Evolutionary conservation across 2,797 vertebrate genomes (phyloP), one percentile per base, ranked within the genome.

Genomic region (Argentina silus): DNA sequence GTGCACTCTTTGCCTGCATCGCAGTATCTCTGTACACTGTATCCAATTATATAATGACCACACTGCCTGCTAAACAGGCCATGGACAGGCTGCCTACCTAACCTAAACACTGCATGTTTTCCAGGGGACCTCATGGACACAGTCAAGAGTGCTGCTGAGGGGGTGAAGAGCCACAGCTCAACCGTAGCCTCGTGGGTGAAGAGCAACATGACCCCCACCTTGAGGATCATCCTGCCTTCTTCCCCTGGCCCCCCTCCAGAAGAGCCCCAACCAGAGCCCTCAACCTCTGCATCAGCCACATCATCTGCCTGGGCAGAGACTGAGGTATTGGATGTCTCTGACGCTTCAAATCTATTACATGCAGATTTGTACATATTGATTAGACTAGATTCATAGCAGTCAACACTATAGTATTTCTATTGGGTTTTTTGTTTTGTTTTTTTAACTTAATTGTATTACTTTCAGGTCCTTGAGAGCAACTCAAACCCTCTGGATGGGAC

Each of bases 161-260:
- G 93, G 11, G 85, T 95, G 7, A 94, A 90, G 80, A 93, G 47
- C 76, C 93, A 93, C 15, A 91, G 94, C 71, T 89, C 90, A 7
- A 91, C n/a, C 75, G 84, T 93, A 67, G 91, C 91, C 0, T 84
- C 87, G 9, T 95, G 93, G 94, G 89, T 95, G 85, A 88, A 77
- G 66, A 92, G 83, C 76, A 94, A 73, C 27, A 86, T 94, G 43
- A 92, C 82, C 53, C 92, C 93, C 3, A 82, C 90, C 1, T 74
- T 91, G 57, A 89, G 76, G 68, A 92, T 89, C 79, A 86, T 92
- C 42, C 74, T 91, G 19, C 88, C 92, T 10, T 72, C 91, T 66
- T 85, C 90, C 11, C 82, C 90, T 17, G 83, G 78, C 53, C 85
- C 88, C 53, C 75, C 80, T 65, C 74, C 76, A 23, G 79, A 44